Evolutionary conservation across 2,888 invertebrate genomes (phyloP), one percentile per base, ranked within the genome.

Genomic region (Cerceris ruficornis): DNA sequence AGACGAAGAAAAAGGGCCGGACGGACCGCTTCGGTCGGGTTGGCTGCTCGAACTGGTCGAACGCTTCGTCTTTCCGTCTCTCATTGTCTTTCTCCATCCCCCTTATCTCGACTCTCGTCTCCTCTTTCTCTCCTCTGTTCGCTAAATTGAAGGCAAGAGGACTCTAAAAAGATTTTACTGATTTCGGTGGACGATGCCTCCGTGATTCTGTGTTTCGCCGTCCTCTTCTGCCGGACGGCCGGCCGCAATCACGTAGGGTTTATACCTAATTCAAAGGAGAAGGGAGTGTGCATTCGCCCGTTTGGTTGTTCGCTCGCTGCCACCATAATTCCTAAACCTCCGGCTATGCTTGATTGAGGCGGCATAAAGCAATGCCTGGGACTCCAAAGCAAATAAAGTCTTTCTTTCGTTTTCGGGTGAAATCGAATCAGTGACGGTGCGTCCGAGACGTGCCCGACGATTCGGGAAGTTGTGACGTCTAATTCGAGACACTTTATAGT

Each of bases 101-200:
- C 17, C 46, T 39, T 52, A 6, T 4, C 46, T 11, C 58, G 7
- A 43, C 42, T 17, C 69, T 11, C 49, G 62, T 39, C 57, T 60
- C 68, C 65, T 42, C 41, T 42, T 41, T 42, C 59, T 68, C 43
- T 70, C n/a, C 42, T 43, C 59, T 60, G 65, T 59, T 66, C 85
- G 84, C 88, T 88, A 88, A 90, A 91, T 90, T 89, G 88, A 87
- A 89, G 85, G 87, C 86, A 88, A 88, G 86, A 87, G 88, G 89
- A 88, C 88, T 89, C 87, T 89, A 89, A 90, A 90, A 90, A 88
- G 87, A 86, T 90, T 90, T 90, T 88, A 90, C 88, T 85, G 88
- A 90, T 90, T 86, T 88, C 80, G 82, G 81, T 82, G 77, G 75
- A 77, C 72, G 84, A 76, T 75, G 75, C 54, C 14, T 28, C 28